Conservation (phyloP, 2,888 invertebrate species). For the Oconnorella tubifera region DNA sequence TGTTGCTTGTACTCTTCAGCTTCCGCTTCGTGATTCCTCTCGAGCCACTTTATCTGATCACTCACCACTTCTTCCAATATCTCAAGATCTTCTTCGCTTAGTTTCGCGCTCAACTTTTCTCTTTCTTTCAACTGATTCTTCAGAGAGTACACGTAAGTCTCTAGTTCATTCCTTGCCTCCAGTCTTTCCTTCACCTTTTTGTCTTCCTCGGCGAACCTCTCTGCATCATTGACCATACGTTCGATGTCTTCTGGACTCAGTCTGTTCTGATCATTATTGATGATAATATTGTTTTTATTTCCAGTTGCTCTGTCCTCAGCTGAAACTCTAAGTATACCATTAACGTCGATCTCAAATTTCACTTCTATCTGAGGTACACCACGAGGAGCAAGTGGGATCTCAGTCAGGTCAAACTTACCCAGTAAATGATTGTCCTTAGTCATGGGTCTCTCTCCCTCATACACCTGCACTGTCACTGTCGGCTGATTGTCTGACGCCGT, state of each 20-base stretch:
- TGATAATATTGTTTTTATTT: constrained; percentile 96
- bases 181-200: constrained; percentile 79
- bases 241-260: constrained; percentile 97
- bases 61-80: constrained; percentile 94
- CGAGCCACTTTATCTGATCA: constrained; percentile 95
- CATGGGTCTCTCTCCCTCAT: constrained; percentile 99
- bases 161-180: constrained; percentile 92
- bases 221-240: constrained; percentile 97
- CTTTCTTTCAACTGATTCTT: constrained; percentile 96
- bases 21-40: constrained; percentile 88
- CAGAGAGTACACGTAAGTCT: constrained; percentile 87
- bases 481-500: constrained; percentile 99
- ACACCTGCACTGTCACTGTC: constrained; percentile 93
- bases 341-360: constrained; percentile 61
- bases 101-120: constrained; percentile 90
- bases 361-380: constrained; percentile 59
- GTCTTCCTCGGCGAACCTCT: constrained; percentile 98
- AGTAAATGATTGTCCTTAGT: constrained; percentile 98
- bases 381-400: constrained; percentile 75
- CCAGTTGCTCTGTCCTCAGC: constrained; percentile 96
- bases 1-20: constrained; percentile 88
- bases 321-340: constrained; percentile 64
- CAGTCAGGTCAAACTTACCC: constrained; percentile 96
- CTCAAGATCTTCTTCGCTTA: constrained; percentile 81
- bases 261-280: constrained; percentile 96